phyloP scores from a whole-genome alignment of 2,797 vertebrate species.

The Pangasius sanitwongsei region DNA sequence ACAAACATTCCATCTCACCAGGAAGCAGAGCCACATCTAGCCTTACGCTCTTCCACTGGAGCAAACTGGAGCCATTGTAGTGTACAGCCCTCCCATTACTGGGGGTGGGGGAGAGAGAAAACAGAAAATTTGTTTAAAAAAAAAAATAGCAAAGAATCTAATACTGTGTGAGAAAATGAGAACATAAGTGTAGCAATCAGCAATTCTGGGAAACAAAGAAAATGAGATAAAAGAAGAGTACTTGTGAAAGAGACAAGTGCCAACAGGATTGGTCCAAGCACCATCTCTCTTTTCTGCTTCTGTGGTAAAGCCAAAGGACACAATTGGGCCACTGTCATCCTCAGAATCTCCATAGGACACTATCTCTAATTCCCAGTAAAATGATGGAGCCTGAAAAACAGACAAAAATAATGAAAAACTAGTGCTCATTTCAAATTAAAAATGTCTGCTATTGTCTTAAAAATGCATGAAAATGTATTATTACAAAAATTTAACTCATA shows the following conservation, averaged over 20 bases:
- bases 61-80: constrained; percentile 97
- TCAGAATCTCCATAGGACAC: constrained; percentile 98
- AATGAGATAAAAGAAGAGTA: constrained; percentile 70
- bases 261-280: constrained; percentile 99
- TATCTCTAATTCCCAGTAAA: constrained; percentile 99
- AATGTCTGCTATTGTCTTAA: background rate
- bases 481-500: background rate
- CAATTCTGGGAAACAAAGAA: constrained; percentile 43
- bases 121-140: background rate
- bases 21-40: constrained; percentile 94
- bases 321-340: constrained; percentile 96
- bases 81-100: constrained; percentile 96
- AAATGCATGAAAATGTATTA: background rate
- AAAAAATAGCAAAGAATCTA: background rate
- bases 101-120: constrained; percentile 16
- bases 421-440: background rate
- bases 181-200: constrained; percentile 50
- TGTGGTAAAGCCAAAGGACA: constrained; percentile 97
- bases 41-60: constrained; percentile 98
- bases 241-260: constrained; percentile 99
- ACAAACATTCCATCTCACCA: constrained; percentile 76
- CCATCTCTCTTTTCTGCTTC: constrained; percentile 97
- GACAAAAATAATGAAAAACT: background rate
- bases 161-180: constrained; percentile 37
- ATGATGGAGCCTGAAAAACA: constrained; percentile 87